These are phyloP conservation scores for Metopolophium dirhodum DNA, from an alignment of 1,140 invertebrate genomes.

Conservation along the genomic window DNA sequence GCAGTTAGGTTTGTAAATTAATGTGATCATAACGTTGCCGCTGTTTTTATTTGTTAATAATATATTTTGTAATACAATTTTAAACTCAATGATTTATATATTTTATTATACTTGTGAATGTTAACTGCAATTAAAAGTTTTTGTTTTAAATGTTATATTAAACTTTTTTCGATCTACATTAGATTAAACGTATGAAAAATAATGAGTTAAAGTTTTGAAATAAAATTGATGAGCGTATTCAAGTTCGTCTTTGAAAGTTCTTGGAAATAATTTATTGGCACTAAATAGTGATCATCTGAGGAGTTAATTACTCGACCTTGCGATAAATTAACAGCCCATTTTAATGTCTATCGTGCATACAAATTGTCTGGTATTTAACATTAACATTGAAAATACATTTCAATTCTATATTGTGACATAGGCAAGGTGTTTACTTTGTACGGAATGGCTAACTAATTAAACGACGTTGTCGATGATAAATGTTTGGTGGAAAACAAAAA, in stretches of 20 bases:
- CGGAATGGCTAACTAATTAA: background rate
- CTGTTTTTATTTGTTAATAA: no score
- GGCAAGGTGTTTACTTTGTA: background rate
- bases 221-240: background rate
- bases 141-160: background rate
- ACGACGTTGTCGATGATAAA: background rate
- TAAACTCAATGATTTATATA: background rate
- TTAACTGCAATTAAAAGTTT: background rate
- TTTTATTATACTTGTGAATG: background rate
- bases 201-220: background rate
- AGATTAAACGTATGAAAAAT: constrained; percentile 1
- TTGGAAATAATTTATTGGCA: background rate
- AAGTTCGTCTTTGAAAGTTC: background rate
- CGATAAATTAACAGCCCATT: background rate
- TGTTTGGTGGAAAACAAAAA: background rate
- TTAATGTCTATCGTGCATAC: background rate
- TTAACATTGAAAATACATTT: background rate
- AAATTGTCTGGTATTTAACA: background rate
- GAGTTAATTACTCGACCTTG: background rate
- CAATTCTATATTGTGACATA: background rate
- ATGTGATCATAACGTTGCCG: background rate
- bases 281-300: background rate
- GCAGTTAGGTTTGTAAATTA: background rate
- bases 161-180: background rate
- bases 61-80: background rate